phyloP scores from a whole-genome alignment of 2,888 invertebrate genomes.

The Autographa pulchrina region DNA sequence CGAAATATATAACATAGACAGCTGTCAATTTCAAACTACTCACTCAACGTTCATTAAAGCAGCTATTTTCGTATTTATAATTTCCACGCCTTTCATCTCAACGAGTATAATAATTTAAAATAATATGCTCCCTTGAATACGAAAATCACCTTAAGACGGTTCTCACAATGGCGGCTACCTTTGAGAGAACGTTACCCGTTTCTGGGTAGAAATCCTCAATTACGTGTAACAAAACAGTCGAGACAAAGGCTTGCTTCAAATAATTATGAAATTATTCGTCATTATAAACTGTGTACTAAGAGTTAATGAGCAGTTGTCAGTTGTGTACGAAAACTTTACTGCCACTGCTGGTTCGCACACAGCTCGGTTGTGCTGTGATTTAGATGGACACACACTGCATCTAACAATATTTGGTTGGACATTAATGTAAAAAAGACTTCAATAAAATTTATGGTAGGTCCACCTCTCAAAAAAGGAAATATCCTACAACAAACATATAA shows the following conservation, averaged over 20 bases:
- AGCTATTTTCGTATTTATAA: neutral
- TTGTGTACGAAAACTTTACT: neutral
- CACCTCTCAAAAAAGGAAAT: too few relatives aligned
- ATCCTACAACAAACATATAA: too few relatives aligned
- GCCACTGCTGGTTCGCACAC: too few relatives aligned
- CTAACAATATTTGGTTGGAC: too few relatives aligned
- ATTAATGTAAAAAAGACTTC: too few relatives aligned
- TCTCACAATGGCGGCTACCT: slow-evolving; percentile 2
- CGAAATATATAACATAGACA: neutral
- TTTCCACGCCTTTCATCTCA: neutral
- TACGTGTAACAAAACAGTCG: slow-evolving; percentile 9
- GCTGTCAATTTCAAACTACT: neutral
- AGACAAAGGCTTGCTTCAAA: slow-evolving; percentile 6
- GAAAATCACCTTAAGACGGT: slow-evolving; percentile 2
- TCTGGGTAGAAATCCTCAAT: slow-evolving; percentile 10
- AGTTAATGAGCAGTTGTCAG: neutral
- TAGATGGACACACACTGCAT: too few relatives aligned
- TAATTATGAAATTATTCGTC: slow-evolving; percentile 21
- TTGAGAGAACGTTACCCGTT: slow-evolving; percentile 1
- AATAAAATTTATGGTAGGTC: too few relatives aligned
- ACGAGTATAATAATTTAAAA: neutral
- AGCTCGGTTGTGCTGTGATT: too few relatives aligned
- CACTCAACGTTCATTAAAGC: neutral
- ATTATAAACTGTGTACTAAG: neutral
- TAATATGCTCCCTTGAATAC: slow-evolving; percentile 1